Evolutionary conservation across 2,113 vertebrate species (phyloP).

Genomic region (Tautogolabrus adspersus): DNA sequence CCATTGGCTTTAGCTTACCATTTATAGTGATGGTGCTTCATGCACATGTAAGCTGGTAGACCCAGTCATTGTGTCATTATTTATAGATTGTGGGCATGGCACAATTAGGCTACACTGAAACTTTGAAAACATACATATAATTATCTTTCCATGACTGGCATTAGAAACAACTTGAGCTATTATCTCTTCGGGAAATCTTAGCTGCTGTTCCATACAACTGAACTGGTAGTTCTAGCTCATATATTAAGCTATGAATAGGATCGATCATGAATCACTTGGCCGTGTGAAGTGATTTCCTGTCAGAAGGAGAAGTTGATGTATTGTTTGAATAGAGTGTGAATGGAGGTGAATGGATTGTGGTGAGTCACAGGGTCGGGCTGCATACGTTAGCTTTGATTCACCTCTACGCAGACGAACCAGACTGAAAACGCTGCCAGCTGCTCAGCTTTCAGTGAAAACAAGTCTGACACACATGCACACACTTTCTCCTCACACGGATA

Average conservation of each 20-base stretch:
- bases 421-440: constrained; percentile 55
- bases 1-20: too few relatives aligned
- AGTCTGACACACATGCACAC: constrained; percentile 50
- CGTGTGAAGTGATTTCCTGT: constrained; percentile 23
- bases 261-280: constrained; percentile 47
- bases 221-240: constrained; percentile 56
- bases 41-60: not conserved
- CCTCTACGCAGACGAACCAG: constrained; percentile 41
- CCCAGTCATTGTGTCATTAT: not conserved
- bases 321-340: constrained; percentile 57
- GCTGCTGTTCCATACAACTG: constrained; percentile 19
- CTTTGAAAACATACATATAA: not conserved
- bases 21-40: not conserved
- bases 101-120: not conserved
- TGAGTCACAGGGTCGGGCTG: constrained; percentile 66
- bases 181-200: not conserved
- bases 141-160: not conserved
- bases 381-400: constrained; percentile 47
- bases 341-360: constrained; percentile 2
- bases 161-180: not conserved
- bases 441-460: constrained; percentile 46
- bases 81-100: not conserved
- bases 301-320: constrained; percentile 39
- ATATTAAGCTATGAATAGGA: constrained; percentile 29
- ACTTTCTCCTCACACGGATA: constrained; percentile 11